Evolutionary conservation across 2,113 vertebrate species (phyloP), one percentile per base, ranked within the genome.

Genomic region (Melospiza melodia): DNA sequence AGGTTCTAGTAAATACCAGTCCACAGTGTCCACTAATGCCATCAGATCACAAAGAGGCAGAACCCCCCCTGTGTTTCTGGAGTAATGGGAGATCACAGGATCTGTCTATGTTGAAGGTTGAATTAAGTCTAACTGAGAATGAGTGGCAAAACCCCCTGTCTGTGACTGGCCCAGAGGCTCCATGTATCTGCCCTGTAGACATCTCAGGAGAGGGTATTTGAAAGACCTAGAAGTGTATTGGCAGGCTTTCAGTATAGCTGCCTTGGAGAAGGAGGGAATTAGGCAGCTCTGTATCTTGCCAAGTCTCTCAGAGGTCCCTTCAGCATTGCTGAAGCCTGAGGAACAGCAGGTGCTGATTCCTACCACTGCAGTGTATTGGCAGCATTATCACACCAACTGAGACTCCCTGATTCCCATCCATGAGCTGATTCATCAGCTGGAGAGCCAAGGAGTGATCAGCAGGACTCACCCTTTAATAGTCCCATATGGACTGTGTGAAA

Each of bases 161-260:
- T 41, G 24, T n/a, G 16, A 27, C 21, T 41, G 69, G 30, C 30
- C 30, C 62, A 31, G 39, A 48, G 30, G 24, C 7, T 68, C 24
- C 11, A 7, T 68, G 21, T 31, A 19, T 41, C n/a, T 5, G 4
- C 49, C 1, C 0, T 41, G n/a, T 48, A 41, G 30, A 49, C 3
- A 15, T 18, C 11, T 54, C 55, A 48, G n/a, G 39, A 55, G 24
- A 48, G 25, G 16, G 24, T 31, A 12, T 89, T 89, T 75, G 20
- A 31, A 62, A 59, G 24, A 83, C n/a, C 16, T 30, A 48, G 15
- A 68, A 41, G 41, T 39, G 4, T 68, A 8, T 12, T 76, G 63
- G 11, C 55, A 30, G 11, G 17, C 21, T 62, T 55, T 75, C 8
- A 35, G 6, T 41, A 19, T 55, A 55, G 48, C 41, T 83, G 41